Evolutionary conservation across 2,888 invertebrate genomes (phyloP).

Genomic region (Eutolmus rufibarbis): DNA sequence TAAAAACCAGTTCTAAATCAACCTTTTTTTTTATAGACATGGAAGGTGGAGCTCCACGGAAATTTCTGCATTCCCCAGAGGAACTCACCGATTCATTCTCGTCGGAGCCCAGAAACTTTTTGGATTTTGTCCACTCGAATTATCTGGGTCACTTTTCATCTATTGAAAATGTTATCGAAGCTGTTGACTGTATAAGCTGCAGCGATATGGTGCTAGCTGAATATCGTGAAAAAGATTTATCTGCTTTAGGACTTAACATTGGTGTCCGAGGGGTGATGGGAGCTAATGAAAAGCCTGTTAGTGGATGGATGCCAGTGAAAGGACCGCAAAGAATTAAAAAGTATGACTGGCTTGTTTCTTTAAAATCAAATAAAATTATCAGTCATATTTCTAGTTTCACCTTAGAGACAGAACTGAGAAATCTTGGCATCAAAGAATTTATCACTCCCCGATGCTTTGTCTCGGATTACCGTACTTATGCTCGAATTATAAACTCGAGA

Average conservation of each 20-base stretch:
- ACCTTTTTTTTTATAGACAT: constrained; percentile 55
- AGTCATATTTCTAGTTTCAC: constrained; percentile 1
- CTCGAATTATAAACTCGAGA: constrained; percentile 37
- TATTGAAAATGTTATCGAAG: constrained; percentile 69
- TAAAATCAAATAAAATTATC: neutral
- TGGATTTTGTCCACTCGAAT: constrained; percentile 77
- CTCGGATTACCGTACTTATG: constrained; percentile 45
- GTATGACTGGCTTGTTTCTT: neutral
- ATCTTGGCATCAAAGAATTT: neutral
- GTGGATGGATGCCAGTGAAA: constrained; percentile 78
- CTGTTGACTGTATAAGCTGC: constrained; percentile 73
- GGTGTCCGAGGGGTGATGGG: constrained; percentile 76
- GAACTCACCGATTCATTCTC: constrained; percentile 73
- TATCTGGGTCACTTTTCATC: constrained; percentile 75
- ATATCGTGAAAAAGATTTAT: constrained; percentile 63
- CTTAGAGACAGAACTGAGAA: constrained; percentile 17
- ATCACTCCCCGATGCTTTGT: constrained; percentile 32
- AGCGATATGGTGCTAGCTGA: constrained; percentile 75
- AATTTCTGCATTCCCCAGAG: constrained; percentile 70
- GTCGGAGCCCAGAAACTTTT: constrained; percentile 72
- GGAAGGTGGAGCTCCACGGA: constrained; percentile 56
- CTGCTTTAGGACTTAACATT: constrained; percentile 68
- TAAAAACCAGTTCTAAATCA: constrained; percentile 42
- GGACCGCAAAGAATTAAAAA: constrained; percentile 56
- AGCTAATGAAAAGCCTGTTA: constrained; percentile 71